These are phyloP conservation scores for Xiphydria camelus DNA, from an alignment of 2,888 invertebrate species.

Conservation along the genomic window DNA sequence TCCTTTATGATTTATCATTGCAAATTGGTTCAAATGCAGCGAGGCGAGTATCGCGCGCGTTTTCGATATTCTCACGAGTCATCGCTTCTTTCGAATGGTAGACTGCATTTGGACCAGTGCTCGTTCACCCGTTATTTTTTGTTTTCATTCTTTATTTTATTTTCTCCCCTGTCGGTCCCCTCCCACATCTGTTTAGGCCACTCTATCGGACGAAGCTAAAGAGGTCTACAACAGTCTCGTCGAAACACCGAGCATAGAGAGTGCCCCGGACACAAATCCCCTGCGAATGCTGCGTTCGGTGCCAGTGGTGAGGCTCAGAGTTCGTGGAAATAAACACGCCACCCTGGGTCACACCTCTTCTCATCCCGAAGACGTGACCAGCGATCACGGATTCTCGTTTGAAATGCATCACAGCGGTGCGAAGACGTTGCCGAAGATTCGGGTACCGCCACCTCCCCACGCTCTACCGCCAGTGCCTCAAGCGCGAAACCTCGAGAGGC, in stretches of 20 bases:
- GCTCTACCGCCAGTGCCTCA: constrained; percentile 33
- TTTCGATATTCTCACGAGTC: neutral
- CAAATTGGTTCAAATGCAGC: constrained; percentile 1
- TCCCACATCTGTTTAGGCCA: constrained; percentile 66
- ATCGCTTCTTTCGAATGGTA: neutral
- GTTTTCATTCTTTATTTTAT: constrained; percentile 25
- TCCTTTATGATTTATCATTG: neutral
- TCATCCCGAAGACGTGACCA: constrained; percentile 33
- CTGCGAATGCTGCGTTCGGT: constrained; percentile 67
- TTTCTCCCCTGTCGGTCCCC: constrained; percentile 43
- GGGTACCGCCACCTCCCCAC: constrained; percentile 44
- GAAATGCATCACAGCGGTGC: constrained; percentile 48
- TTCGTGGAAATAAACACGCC: constrained; percentile 60
- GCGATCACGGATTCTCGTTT: constrained; percentile 34
- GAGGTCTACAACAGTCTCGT: constrained; percentile 92
- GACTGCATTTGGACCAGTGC: constrained; percentile 12
- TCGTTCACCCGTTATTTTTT: constrained; percentile 21
- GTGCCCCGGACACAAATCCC: constrained; percentile 62
- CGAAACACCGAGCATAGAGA: constrained; percentile 63
- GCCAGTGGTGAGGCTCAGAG: constrained; percentile 62
- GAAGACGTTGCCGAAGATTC: constrained; percentile 48
- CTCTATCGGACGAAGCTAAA: constrained; percentile 86
- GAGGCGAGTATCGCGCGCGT: neutral
- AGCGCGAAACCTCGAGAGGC: constrained; percentile 35
- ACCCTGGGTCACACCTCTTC: constrained; percentile 34